Percentiles rank a stretch among this genome's conserved stretches.
phyloP scores from a whole-genome alignment of 37 sponge, comb jelly and placozoan genomes.

The Halichondria panicea region DNA sequence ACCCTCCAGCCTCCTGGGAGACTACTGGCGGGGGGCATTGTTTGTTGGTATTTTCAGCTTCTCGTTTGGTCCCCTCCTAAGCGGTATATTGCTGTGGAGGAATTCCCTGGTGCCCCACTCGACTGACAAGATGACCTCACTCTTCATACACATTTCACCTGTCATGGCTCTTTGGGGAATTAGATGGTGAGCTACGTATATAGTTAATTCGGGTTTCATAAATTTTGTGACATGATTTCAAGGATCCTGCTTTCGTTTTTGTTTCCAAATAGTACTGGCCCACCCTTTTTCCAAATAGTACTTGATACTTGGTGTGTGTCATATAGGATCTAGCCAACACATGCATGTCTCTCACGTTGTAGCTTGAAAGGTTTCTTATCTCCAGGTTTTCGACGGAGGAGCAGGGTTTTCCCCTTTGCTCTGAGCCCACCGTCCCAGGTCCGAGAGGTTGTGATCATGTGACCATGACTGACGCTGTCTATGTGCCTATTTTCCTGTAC shows the following conservation, averaged over 20 bases:
- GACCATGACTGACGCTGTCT: conserved; percentile 10
- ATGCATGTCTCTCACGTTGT: no score
- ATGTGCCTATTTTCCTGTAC: conserved; percentile 33
- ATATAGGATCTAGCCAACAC: no score
- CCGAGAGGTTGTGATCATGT: conserved; percentile 29
- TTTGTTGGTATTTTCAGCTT: conserved; percentile 42
- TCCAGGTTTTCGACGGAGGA: conserved; percentile 31
- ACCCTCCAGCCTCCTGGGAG: neutral
- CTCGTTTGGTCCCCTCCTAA: conserved; percentile 48
- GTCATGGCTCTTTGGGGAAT: conserved; percentile 47
- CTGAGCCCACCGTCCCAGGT: conserved; percentile 4
- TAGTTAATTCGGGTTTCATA: neutral
- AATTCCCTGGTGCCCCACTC: conserved; percentile 73
- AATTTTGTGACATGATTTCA: neutral
- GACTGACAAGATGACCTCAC: conserved; percentile 72
- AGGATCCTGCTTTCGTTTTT: neutral
- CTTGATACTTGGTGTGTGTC: neutral
- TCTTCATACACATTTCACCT: conserved; percentile 67
- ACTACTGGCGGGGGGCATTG: neutral
- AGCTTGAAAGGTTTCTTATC: no score
- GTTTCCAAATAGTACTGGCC: neutral
- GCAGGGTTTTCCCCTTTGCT: conserved; percentile 47
- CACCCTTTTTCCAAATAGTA: neutral
- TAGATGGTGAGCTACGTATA: conserved; percentile 41
- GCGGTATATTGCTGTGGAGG: conserved; percentile 49